Conservation (phyloP, 1,140 invertebrate species). For the Diabrotica virgifera region DNA sequence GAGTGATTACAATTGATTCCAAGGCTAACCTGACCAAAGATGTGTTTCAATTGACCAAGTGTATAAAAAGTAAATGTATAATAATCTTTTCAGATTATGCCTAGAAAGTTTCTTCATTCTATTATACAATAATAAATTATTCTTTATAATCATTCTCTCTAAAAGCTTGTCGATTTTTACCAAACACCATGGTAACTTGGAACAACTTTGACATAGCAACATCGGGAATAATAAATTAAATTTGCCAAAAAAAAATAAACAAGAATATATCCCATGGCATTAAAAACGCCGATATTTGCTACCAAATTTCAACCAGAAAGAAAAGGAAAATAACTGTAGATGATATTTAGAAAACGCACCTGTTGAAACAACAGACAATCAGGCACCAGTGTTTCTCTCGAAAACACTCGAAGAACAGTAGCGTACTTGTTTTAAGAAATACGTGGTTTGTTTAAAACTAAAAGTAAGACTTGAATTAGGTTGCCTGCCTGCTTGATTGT, state of each 20-base stretch:
- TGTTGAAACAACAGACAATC: constrained; percentile 14
- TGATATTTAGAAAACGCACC: constrained; percentile 18
- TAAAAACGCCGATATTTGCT: constrained; percentile 18
- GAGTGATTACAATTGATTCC: no score
- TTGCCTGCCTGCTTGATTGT: neutral
- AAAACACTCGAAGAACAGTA: constrained; percentile 6
- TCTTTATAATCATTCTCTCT: neutral
- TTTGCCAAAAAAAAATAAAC: constrained; percentile 14
- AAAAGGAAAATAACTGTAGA: constrained; percentile 11
- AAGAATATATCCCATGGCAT: constrained; percentile 10
- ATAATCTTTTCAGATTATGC: no score
- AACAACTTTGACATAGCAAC: constrained; percentile 7
- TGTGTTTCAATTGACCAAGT: no score
- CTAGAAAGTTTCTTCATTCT: no score
- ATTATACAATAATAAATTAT: no score
- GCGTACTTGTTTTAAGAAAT: neutral
- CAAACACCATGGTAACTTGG: constrained; percentile 11
- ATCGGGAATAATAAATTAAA: constrained; percentile 17
- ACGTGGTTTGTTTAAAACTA: no score
- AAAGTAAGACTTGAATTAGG: no score
- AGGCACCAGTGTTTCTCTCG: constrained; percentile 16
- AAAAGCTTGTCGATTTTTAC: constrained; percentile 9
- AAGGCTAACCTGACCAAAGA: no score
- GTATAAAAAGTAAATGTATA: no score
- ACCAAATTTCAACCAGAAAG: constrained; percentile 13